Evolutionary conservation across 2,888 invertebrate species (phyloP).

Genomic region (Scaptomyza flava): DNA sequence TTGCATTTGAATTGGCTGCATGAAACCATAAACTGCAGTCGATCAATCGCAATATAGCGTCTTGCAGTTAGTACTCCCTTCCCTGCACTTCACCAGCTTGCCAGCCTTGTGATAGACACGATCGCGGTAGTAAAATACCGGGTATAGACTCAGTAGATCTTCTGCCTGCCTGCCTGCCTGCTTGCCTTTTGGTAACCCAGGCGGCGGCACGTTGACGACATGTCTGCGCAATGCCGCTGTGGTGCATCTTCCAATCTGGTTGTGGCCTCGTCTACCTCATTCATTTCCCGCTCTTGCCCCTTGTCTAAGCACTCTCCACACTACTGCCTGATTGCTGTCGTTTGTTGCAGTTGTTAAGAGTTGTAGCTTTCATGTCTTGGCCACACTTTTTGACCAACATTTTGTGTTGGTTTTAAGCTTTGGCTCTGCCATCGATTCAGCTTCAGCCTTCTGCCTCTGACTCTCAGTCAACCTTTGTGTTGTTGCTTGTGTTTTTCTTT

Average conservation of each 20-base stretch:
- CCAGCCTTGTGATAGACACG: conserved; percentile 75
- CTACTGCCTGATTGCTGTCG: conserved; percentile 72
- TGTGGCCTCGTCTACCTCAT: conserved; percentile 33
- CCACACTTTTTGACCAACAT: conserved; percentile 81
- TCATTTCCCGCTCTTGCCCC: neutral
- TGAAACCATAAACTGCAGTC: conserved; percentile 81
- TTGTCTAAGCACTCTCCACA: conserved; percentile 2
- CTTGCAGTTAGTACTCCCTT: conserved; percentile 3
- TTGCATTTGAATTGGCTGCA: conserved; percentile 82
- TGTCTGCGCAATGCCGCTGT: conserved; percentile 67
- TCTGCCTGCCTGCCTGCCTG: conserved; percentile 31
- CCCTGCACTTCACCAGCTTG: conserved; percentile 11
- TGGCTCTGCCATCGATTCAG: conserved; percentile 6
- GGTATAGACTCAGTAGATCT: conserved; percentile 77
- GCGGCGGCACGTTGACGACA: conserved; percentile 74
- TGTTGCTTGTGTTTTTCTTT: conserved; percentile 13
- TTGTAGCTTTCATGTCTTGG: conserved; percentile 81
- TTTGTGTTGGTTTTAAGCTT: conserved; percentile 50
- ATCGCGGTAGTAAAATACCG: conserved; percentile 79
- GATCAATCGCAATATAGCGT: conserved; percentile 76
- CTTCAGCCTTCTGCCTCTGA: conserved; percentile 4
- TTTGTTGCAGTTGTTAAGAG: conserved; percentile 79
- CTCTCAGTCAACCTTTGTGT: conserved; percentile 38
- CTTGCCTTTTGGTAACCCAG: conserved; percentile 28
- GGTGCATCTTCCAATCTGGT: conserved; percentile 61